Evolutionary conservation across 2,888 invertebrate species (phyloP).

Genomic region (Noctua fimbriata): DNA sequence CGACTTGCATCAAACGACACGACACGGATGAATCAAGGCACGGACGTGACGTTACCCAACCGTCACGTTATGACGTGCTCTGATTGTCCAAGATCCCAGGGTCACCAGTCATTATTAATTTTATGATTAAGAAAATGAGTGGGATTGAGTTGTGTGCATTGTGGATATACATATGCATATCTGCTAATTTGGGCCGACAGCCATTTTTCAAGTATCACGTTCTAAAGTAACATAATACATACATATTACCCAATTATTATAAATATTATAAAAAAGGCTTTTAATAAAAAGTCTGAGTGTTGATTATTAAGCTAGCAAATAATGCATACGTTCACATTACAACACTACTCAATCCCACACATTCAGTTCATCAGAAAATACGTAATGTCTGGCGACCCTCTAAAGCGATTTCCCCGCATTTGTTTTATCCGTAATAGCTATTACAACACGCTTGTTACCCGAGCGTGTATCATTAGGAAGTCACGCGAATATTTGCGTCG

Average conservation of each 20-base stretch:
- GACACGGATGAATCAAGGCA: not conserved
- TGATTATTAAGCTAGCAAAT: too few species aligned
- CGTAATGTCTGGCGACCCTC: not conserved
- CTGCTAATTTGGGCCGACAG: too few species aligned
- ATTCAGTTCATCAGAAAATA: not conserved
- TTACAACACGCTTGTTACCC: not conserved
- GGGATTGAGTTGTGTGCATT: too few species aligned
- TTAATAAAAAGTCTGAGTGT: too few species aligned
- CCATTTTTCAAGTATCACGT: too few species aligned
- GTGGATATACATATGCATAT: too few species aligned
- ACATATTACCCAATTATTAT: too few species aligned
- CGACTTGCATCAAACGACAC: too few species aligned
- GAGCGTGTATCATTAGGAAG: not conserved
- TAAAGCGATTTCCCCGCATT: not conserved
- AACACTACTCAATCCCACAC: too few species aligned
- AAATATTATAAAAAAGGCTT: too few species aligned
- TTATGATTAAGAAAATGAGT: not conserved
- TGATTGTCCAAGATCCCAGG: not conserved
- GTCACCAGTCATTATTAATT: not conserved
- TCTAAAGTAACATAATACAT: too few species aligned
- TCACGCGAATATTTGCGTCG: not conserved
- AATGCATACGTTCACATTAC: too few species aligned
- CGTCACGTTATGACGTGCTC: not conserved
- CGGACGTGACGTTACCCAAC: not conserved
- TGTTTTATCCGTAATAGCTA: not conserved